Evolutionary conservation across 2,113 vertebrate species (phyloP).

Genomic region (Zosterops lateralis): DNA sequence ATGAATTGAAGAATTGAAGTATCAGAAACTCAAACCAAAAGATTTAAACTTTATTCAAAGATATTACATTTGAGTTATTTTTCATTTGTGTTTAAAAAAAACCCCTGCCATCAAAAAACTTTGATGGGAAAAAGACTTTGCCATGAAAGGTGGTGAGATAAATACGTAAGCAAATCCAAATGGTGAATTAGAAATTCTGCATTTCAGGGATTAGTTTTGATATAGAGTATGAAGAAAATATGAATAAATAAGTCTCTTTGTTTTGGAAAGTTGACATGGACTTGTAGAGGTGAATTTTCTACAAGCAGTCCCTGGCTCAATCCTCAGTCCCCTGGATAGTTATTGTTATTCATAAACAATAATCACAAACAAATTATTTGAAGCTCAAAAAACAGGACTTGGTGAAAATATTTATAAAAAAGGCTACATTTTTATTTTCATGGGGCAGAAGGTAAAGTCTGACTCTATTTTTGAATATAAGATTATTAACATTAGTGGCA

Average conservation of each 20-base stretch:
- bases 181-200: not conserved
- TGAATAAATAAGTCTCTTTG: accelerated
- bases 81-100: not conserved
- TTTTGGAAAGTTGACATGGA: not conserved
- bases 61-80: not conserved
- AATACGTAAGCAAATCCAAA: accelerated
- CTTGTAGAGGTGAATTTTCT: not conserved
- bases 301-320: not conserved
- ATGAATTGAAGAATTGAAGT: not conserved
- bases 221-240: not conserved
- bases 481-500: not conserved
- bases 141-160: not conserved
- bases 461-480: not conserved
- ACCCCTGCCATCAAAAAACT: not conserved
- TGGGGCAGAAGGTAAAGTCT: not conserved
- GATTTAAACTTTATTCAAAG: not conserved
- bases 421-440: not conserved
- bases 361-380: not conserved
- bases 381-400: not conserved
- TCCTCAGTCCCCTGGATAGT: not conserved
- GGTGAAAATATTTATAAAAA: not conserved
- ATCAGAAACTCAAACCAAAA: not conserved
- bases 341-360: not conserved
- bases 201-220: not conserved
- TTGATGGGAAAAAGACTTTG: too few relatives aligned